These are phyloP conservation scores for Mactra quadrangularis DNA, from an alignment of 1,140 invertebrate species.

Conservation along the genomic window DNA sequence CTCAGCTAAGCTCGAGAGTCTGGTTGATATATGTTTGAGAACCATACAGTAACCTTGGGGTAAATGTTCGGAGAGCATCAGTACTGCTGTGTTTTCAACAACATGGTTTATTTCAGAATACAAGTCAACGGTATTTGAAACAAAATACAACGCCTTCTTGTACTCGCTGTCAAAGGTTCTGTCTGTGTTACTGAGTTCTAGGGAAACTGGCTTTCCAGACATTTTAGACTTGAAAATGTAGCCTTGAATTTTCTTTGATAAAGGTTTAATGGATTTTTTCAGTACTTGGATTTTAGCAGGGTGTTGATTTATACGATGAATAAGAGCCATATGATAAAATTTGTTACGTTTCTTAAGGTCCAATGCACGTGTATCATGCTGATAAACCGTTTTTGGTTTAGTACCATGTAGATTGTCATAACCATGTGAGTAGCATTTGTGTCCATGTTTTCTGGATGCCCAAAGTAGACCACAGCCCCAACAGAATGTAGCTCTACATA, in stretches of 20 bases:
- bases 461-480: slow-evolving; percentile 65
- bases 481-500: slow-evolving; percentile 63
- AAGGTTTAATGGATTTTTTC: background rate
- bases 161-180: slow-evolving; percentile 15
- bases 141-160: slow-evolving; percentile 20
- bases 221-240: slow-evolving; percentile 7
- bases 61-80: slow-evolving; percentile 22
- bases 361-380: slow-evolving; percentile 1
- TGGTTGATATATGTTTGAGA: slow-evolving; percentile 11
- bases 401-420: slow-evolving; percentile 12
- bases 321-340: slow-evolving; percentile 45
- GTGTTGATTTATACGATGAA: slow-evolving; percentile 47
- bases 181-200: slow-evolving; percentile 26
- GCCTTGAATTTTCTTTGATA: slow-evolving; percentile 27
- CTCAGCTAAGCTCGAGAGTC: slow-evolving; percentile 20
- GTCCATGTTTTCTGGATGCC: background rate
- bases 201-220: background rate
- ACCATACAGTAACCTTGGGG: background rate
- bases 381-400: background rate
- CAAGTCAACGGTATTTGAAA: slow-evolving; percentile 49
- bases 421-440: slow-evolving; percentile 21
- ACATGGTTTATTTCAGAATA: slow-evolving; percentile 64
- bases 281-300: slow-evolving; percentile 2
- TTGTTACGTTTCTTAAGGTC: background rate
- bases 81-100: slow-evolving; percentile 61